These are phyloP conservation scores for Vireo griseus DNA, from an alignment of 2,797 vertebrate genomes.

Conservation along the genomic window DNA sequence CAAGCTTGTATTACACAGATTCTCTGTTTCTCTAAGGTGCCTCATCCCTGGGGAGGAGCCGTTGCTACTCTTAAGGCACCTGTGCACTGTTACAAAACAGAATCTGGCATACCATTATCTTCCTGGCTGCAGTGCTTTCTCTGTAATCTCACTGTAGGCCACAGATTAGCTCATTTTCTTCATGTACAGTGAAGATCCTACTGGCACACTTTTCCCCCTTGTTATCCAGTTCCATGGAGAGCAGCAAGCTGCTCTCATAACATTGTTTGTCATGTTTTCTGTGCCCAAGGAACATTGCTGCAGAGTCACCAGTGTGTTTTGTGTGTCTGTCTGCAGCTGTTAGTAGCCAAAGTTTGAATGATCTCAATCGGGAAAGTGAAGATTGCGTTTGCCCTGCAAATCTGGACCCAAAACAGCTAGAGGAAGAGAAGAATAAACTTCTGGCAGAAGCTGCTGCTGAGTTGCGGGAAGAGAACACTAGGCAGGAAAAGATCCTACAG, in stretches of 20 bases:
- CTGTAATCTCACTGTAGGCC: not conserved
- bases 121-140: not conserved
- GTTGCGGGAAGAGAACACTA: constrained; percentile 81
- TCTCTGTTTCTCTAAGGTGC: not conserved
- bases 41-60: not conserved
- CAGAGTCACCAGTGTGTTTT: not conserved
- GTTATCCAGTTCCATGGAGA: not conserved
- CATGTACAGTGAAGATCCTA: not conserved
- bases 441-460: constrained; percentile 85
- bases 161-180: not conserved
- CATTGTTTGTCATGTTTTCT: not conserved
- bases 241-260: not conserved
- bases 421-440: constrained; percentile 84
- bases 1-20: not conserved
- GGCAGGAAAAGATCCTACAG: constrained; percentile 83
- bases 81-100: not conserved
- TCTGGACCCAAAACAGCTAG: constrained; percentile 77
- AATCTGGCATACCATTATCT: not conserved
- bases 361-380: constrained; percentile 78
- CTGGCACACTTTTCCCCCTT: not conserved
- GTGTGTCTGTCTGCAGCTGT: constrained; percentile 29
- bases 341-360: constrained; percentile 74
- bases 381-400: constrained; percentile 62
- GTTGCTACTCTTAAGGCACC: not conserved
- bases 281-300: not conserved